Conservation (phyloP, 2,113 vertebrate species). For the Salvelinus fontinalis region DNA sequence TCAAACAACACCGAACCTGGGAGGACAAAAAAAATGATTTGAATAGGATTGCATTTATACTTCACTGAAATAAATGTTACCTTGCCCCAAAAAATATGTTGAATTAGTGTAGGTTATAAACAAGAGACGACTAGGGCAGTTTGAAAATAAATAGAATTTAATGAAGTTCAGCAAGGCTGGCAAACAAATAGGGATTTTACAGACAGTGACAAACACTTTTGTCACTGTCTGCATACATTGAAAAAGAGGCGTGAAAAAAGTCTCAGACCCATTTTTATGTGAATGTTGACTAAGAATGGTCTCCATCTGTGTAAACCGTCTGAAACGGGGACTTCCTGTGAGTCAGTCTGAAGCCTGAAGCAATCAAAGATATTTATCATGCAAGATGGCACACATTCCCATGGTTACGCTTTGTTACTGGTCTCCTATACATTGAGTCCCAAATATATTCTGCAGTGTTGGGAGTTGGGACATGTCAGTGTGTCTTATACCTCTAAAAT, state of each 20-base stretch:
- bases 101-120: background rate
- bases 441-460: background rate
- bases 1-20: background rate
- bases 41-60: background rate
- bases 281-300: conserved; percentile 66
- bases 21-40: background rate
- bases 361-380: conserved; percentile 59
- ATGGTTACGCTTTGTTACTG: conserved; percentile 32
- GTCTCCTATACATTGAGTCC: background rate
- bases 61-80: background rate
- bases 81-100: background rate
- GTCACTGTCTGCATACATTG: conserved; percentile 35
- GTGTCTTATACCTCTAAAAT: background rate
- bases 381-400: conserved; percentile 57
- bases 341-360: conserved; percentile 66
- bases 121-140: no score
- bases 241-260: conserved; percentile 38
- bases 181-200: conserved; percentile 45
- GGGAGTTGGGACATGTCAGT: background rate
- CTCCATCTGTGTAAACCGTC: conserved; percentile 74
- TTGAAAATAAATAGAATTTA: background rate
- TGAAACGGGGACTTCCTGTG: conserved; percentile 66
- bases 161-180: conserved; percentile 28
- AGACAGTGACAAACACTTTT: background rate
- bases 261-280: conserved; percentile 63